These are phyloP conservation scores for Calliopum simillimum DNA, from an alignment of 2,888 invertebrate species.

Conservation along the genomic window DNA sequence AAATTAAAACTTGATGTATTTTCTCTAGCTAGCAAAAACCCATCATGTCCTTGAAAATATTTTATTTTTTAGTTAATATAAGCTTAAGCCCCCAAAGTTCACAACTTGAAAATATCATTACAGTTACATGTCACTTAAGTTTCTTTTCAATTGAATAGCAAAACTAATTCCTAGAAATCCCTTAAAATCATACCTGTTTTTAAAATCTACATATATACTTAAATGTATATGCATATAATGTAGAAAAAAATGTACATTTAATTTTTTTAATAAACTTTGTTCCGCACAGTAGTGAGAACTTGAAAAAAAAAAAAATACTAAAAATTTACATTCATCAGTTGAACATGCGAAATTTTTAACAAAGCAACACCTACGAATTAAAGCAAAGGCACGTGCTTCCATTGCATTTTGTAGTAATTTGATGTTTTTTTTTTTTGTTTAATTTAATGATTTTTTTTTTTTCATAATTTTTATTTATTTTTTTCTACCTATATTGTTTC, in stretches of 20 bases:
- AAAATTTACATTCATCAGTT: not conserved
- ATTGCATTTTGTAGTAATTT: constrained; percentile 36
- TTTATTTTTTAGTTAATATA: no score
- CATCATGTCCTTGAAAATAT: no score
- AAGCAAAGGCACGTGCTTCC: constrained; percentile 37
- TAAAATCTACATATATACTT: not conserved
- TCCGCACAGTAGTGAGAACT: not conserved
- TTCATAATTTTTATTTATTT: not conserved
- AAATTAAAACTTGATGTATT: no score
- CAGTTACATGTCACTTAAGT: no score
- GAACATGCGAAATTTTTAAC: not conserved
- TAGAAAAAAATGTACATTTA: not conserved
- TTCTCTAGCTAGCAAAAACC: no score
- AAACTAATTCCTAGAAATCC: not conserved
- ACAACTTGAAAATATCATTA: no score
- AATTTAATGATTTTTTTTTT: not conserved
- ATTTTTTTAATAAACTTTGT: not conserved
- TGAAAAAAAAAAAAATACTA: no score
- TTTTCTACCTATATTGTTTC: not conserved
- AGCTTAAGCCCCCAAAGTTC: no score
- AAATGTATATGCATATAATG: no score
- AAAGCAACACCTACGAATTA: constrained; percentile 24
- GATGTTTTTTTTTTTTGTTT: no score
- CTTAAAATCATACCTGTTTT: not conserved
- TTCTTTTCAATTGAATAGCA: no score